Evolutionary conservation across 1,140 invertebrate genomes (phyloP).

Genomic region (Drosophila hydei): DNA sequence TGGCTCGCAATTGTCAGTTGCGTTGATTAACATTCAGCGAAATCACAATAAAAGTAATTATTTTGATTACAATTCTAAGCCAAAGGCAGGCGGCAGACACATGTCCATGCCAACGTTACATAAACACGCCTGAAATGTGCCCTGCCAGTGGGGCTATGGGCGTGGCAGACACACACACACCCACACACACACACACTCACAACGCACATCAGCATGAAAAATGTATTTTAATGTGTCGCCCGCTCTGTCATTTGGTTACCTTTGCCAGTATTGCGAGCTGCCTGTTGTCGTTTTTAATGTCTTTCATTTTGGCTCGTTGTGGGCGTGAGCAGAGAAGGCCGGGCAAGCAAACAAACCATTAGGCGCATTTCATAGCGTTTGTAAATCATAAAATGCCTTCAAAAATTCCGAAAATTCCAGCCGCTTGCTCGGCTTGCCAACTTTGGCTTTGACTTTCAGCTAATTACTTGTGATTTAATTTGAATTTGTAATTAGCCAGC

Average conservation of each 20-base stretch:
- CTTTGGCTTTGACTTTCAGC: slow-evolving; percentile 61
- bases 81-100: slow-evolving; percentile 34
- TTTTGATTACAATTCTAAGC: slow-evolving; percentile 73
- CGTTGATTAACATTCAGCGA: slow-evolving; percentile 62
- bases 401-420: slow-evolving; percentile 50
- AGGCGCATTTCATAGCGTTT: slow-evolving; percentile 73
- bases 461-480: slow-evolving; percentile 83
- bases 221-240: slow-evolving; percentile 78
- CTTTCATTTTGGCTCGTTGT: slow-evolving; percentile 52
- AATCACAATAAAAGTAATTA: slow-evolving; percentile 75
- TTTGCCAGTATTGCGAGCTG: slow-evolving; percentile 44
- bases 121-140: slow-evolving; percentile 35
- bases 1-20: slow-evolving; percentile 17
- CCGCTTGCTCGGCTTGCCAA: slow-evolving; percentile 14
- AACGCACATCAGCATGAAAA: slow-evolving; percentile 73
- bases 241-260: slow-evolving; percentile 61
- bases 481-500: slow-evolving; percentile 81
- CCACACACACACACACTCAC: slow-evolving; percentile 20
- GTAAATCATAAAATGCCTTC: slow-evolving; percentile 76
- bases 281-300: slow-evolving; percentile 74
- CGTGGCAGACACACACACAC: slow-evolving; percentile 25
- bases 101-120: slow-evolving; percentile 52
- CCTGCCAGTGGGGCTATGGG: slow-evolving; percentile 28
- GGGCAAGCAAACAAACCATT: slow-evolving; percentile 58
- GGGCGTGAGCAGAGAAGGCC: slow-evolving; percentile 46